A percentile compares a stretch with the other conserved stretches of the same genome.
Conservation (phyloP, 2,113 vertebrate species). For the Gila orcuttii region DNA sequence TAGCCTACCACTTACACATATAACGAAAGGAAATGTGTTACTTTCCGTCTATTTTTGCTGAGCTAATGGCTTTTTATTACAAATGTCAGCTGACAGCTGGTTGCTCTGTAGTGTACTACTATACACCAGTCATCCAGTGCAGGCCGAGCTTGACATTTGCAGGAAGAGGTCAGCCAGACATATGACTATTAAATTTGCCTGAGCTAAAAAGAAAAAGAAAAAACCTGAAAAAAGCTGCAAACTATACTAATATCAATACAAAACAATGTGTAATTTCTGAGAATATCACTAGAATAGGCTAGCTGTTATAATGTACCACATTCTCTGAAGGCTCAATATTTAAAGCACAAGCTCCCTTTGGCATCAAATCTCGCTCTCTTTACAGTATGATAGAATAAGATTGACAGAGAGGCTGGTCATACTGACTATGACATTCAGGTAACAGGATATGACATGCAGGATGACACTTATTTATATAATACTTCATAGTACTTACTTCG, state of each 20-base stretch:
- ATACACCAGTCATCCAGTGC: conserved; percentile 42
- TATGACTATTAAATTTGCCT: background rate
- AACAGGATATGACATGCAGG: too few species aligned
- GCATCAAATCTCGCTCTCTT: background rate
- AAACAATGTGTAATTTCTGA: background rate
- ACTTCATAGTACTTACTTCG: too few species aligned
- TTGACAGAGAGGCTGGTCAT: too few species aligned
- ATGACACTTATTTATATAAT: too few species aligned
- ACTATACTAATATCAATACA: background rate
- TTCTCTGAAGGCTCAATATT: too few species aligned
- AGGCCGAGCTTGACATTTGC: conserved; percentile 75
- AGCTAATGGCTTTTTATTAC: background rate
- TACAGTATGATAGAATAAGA: too few species aligned
- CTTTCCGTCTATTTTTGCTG: conserved; percentile 7
- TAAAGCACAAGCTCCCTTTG: background rate
- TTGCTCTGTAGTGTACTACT: background rate
- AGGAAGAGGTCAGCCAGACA: conserved; percentile 69
- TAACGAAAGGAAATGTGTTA: background rate
- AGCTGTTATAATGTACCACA: too few species aligned
- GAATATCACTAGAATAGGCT: background rate
- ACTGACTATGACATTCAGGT: too few species aligned
- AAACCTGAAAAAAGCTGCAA: background rate
- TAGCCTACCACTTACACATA: background rate
- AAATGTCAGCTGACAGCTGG: background rate
- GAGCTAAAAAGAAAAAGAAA: background rate